Evolutionary conservation across 2,113 vertebrate genomes (phyloP), one percentile per base, ranked within the genome.

Genomic region (Gnathonemus longibarbis): DNA sequence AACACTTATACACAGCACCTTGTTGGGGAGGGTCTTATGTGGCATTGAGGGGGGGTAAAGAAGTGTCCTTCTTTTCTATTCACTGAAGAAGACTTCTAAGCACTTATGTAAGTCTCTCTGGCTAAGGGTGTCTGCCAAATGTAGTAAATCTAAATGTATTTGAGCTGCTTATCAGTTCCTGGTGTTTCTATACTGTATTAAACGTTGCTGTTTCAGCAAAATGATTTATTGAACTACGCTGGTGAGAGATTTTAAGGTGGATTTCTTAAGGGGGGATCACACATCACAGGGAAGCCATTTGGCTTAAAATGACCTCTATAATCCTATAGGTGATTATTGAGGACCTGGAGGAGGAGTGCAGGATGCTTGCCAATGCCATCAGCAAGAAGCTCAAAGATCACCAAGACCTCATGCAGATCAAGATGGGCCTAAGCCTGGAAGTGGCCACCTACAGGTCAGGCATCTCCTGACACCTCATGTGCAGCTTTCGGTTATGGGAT

Each of bases 371-470:
- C 4, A 84, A 92, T 46, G 94, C 93, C 3, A 97, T 99, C 91
- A 95, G 94, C 0, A 95, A 96, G 53, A 96, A 96, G 92, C 96
- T 98, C 89, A 94, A 92, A 89, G 98, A 99, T 70, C 97, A 98
- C 84, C 97, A 99, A 90, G 96, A 98, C 0, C 97, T 99, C 5
- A 93, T 98, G 90, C 96, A 97, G 93, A 96, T 97, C 93, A 99
- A 99, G 94, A 98, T 96, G 17, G 94, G 97, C 45, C 97, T 99
- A 84, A 97, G 97, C 91, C 95, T 98, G 92, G 98, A 99, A 93
- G 96, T 99, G 92, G 97, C 97, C 24, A 96, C 97, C 10, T 99
- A 99, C 95, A 97, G 98, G 98, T 99, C 94, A 93, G 95, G 87
- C 2, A 15, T 83, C 27, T 21, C 39, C 21, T 46, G 21, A 46